Evolutionary conservation across 2,888 invertebrate genomes (phyloP).

Genomic region (Ceratothoa steindachneri): DNA sequence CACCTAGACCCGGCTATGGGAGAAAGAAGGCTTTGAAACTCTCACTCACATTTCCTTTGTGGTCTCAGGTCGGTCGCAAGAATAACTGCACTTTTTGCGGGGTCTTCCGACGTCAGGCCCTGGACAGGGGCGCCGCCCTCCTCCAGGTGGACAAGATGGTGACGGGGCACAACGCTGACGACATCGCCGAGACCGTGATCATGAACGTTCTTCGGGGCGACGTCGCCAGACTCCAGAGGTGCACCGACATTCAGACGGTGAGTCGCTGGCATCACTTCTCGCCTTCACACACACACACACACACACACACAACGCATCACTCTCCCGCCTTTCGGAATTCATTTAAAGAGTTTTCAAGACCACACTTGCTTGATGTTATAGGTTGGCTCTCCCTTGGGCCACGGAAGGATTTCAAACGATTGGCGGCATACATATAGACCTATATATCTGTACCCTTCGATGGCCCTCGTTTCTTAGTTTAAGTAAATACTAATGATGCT

Average conservation of each 20-base stretch:
- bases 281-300: too few species aligned
- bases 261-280: slow-evolving; percentile 49
- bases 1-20: too few species aligned
- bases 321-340: too few species aligned
- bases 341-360: too few species aligned
- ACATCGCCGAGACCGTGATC: slow-evolving; percentile 95
- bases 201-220: slow-evolving; percentile 98
- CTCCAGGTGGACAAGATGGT: slow-evolving; percentile 87
- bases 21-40: too few species aligned
- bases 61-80: slow-evolving; percentile 68
- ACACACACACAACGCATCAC: too few species aligned
- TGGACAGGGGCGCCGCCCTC: slow-evolving; percentile 88
- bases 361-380: neutral
- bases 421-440: too few species aligned
- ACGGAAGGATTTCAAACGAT: too few species aligned
- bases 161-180: slow-evolving; percentile 95
- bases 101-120: slow-evolving; percentile 89
- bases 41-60: neutral
- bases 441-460: too few species aligned
- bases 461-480: too few species aligned
- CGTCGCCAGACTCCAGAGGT: slow-evolving; percentile 84
- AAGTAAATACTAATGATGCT: too few species aligned
- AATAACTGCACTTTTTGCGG: slow-evolving; percentile 98
- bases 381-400: too few species aligned
- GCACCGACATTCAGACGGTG: slow-evolving; percentile 85